Base-by-base conservation (phyloP, 2,797 vertebrate species). In the Pipistrellus pygmaeus region DNA sequence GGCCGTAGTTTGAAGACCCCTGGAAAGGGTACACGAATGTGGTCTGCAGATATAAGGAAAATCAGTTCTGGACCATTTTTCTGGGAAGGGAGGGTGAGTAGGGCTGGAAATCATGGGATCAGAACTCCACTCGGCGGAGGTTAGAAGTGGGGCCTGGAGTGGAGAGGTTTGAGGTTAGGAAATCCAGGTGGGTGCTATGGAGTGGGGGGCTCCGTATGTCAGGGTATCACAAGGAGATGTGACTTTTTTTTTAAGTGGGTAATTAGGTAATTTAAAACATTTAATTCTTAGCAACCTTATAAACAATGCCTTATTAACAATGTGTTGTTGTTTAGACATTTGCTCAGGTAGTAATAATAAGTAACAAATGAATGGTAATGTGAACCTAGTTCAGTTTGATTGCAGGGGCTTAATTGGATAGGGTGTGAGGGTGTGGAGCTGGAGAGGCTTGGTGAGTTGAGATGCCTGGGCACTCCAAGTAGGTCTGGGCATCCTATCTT, bases 241-340 rank as follows among this genome's bases (percentile, higher is more conserved):
- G 73, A 85, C 48, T 85, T 41, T 62, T 51, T 66, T 76, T 62
- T 27, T 13, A 73, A 78, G 44, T 78, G 44, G 55, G 38, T 72
- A 46, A 80, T 90, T 72, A 80, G 48, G 8, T 90, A 86, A 83
- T 91, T 73, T 68, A 72, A 95, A 96, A 78, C 62, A 44, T 80
- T 92, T 90, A 75, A 86, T 93, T 94, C 77, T 82, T 69, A n/a
- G n/a, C n/a, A 95, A n/a, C 21, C 21, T 66, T 90, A 57, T 82
- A 93, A 91, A 78, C 20, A 85, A 8, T 85, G 25, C 41, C 57
- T 90, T 80, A 38, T 90, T 90, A 88, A 57, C 15, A 75, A 30
- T 46, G 44, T n/a, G n/a, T n/a, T 90, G 14, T 91, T 88, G 60
- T 44, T 88, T 88, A 93, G 55, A 85, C 60, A 71, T 71, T 71